Percentiles rank a stretch among this genome's conserved stretches.
These are phyloP conservation scores for Anas platyrhynchos DNA, from an alignment of 2,113 vertebrate genomes.

Conservation along the genomic window DNA sequence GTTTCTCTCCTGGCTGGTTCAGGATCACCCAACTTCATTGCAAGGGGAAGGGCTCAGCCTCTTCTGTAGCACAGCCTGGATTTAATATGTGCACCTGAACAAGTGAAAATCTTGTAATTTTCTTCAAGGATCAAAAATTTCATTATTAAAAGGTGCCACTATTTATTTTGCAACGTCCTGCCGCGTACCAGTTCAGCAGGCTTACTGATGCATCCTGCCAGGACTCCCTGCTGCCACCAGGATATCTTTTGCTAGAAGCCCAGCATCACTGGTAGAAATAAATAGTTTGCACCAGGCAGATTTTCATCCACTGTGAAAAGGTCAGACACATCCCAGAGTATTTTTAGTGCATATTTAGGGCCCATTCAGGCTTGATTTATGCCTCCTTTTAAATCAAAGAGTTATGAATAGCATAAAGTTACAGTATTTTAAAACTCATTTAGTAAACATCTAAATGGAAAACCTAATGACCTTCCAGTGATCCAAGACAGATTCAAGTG, in stretches of 20 bases:
- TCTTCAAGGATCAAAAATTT: not conserved
- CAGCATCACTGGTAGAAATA: not conserved
- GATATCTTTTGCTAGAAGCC: conserved; percentile 31
- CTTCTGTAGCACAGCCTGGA: not conserved
- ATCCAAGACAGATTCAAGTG: not conserved
- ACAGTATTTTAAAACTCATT: not conserved
- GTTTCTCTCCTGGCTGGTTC: not conserved
- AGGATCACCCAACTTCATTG: not conserved
- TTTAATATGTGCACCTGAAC: rapidly evolving
- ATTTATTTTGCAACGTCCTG: not conserved
- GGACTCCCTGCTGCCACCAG: not conserved
- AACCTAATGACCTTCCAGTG: not conserved
- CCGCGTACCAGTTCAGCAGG: not conserved
- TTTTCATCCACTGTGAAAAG: not conserved
- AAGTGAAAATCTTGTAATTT: not conserved
- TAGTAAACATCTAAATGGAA: not conserved
- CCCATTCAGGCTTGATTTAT: not conserved
- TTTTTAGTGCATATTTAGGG: conserved; percentile 3
- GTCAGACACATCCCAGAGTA: conserved; percentile 8
- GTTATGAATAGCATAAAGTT: not conserved
- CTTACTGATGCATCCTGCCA: not conserved
- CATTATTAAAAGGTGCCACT: not conserved
- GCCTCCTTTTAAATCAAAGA: not conserved
- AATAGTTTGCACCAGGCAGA: conserved; percentile 14
- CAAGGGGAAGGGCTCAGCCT: not conserved